phyloP scores from a whole-genome alignment of 2,888 invertebrate genomes.

The Allophyes oxyacanthae region DNA sequence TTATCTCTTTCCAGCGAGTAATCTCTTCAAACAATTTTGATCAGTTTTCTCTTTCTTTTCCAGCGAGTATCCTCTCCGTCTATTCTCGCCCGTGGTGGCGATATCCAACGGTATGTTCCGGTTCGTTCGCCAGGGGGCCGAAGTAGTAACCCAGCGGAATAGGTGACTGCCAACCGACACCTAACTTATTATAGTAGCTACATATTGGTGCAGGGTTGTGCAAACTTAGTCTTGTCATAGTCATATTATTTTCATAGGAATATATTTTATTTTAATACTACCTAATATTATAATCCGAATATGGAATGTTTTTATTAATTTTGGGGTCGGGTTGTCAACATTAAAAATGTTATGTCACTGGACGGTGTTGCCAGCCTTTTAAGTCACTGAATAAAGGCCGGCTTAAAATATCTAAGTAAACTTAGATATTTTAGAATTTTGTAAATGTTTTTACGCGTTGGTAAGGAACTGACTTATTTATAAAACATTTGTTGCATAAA shows the following conservation, averaged over 20 bases:
- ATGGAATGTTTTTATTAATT: constrained; percentile 9
- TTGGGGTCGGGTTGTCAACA: constrained; percentile 1
- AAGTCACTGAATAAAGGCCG: background rate
- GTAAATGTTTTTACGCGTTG: no score
- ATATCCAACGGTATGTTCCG: constrained; percentile 94
- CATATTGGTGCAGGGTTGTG: constrained; percentile 54
- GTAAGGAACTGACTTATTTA: no score
- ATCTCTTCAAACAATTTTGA: background rate
- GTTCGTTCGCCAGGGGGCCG: constrained; percentile 81
- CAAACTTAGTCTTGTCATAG: constrained; percentile 47
- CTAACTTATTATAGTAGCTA: constrained; percentile 25
- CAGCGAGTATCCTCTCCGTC: constrained; percentile 92
- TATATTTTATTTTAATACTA: constrained; percentile 6
- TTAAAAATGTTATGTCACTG: constrained; percentile 1
- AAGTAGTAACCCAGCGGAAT: constrained; percentile 70
- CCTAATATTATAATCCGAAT: no score
- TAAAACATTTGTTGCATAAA: no score
- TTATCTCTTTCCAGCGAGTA: no score
- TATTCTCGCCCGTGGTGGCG: constrained; percentile 95
- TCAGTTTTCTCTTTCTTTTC: constrained; percentile 30
- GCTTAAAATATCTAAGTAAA: no score
- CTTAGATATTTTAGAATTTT: no score
- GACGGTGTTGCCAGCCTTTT: background rate
- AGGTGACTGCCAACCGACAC: constrained; percentile 68
- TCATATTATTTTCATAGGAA: constrained; percentile 11